A percentile compares a stretch with the other conserved stretches of the same genome.
These are phyloP conservation scores for Malacoctenus gilli DNA, from an alignment of 2,797 vertebrate genomes.

Conservation along the genomic window DNA sequence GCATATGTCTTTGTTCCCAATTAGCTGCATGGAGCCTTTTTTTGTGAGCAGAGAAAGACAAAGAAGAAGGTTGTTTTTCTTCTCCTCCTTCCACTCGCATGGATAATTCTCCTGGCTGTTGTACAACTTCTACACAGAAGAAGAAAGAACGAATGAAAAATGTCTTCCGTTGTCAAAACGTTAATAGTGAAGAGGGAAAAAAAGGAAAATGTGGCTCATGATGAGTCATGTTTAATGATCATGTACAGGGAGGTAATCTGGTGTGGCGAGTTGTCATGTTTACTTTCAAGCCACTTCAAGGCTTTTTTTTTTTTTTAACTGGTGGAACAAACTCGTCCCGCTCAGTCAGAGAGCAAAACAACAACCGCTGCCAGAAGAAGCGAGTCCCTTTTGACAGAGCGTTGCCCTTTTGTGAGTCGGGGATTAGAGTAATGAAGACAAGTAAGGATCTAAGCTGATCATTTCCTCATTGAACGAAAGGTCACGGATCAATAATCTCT, in stretches of 20 bases:
- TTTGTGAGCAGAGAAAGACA: conserved; percentile 4
- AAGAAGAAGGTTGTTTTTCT: conserved; percentile 29
- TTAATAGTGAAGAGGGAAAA: neutral
- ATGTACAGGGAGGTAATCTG: neutral
- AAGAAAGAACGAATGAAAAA: conserved; percentile 1
- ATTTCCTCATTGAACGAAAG: conserved; percentile 63
- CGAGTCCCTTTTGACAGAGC: conserved; percentile 35
- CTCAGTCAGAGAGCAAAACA: conserved; percentile 3
- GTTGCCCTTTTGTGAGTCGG: conserved; percentile 59
- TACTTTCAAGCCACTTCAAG: conserved; percentile 1
- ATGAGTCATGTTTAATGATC: conserved; percentile 29
- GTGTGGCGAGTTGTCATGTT: conserved; percentile 7
- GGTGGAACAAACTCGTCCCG: conserved; percentile 1
- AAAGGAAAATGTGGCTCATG: conserved; percentile 1
- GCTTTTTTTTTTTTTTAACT: no score
- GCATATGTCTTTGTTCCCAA: conserved; percentile 41
- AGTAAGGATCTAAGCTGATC: conserved; percentile 53
- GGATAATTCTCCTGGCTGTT: conserved; percentile 41
- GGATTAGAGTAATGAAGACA: conserved; percentile 66
- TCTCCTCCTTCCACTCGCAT: conserved; percentile 25
- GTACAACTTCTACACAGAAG: conserved; percentile 9
- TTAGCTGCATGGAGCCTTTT: conserved; percentile 19
- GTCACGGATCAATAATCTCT: conserved; percentile 65
- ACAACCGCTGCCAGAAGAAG: no score
- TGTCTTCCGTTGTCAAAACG: conserved; percentile 1